Conservation (phyloP, 2,113 vertebrate species). For the Myiopsitta monachus region DNA sequence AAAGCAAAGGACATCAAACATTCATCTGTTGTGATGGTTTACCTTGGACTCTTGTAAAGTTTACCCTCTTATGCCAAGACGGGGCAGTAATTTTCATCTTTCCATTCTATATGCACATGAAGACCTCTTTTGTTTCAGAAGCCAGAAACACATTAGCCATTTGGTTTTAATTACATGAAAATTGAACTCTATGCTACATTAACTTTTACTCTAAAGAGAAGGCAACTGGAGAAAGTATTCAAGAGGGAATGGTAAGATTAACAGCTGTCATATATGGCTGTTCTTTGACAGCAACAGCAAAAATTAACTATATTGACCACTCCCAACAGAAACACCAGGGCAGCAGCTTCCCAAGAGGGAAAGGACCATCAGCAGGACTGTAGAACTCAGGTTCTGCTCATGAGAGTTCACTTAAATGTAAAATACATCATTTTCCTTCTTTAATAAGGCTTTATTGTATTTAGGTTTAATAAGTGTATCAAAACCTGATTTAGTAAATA, state of each 20-base stretch:
- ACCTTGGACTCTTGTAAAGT: not conserved
- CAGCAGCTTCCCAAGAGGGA: not conserved
- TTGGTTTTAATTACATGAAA: slow-evolving; percentile 20
- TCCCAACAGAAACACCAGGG: not conserved
- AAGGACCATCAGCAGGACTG: not conserved
- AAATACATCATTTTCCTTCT: not conserved
- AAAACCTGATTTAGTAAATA: not conserved
- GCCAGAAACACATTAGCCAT: not conserved
- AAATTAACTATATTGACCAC: not conserved
- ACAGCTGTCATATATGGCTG: not conserved
- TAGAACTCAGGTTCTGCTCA: not conserved
- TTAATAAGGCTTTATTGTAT: not conserved
- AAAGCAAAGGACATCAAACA: not conserved
- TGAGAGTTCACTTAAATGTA: not conserved
- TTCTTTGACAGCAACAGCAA: not conserved
- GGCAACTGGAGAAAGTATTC: not conserved
- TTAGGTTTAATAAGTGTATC: not conserved
- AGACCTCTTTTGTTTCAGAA: not conserved
- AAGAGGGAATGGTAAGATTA: not conserved
- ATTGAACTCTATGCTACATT: not conserved
- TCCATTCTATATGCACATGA: not conserved
- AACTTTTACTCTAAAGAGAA: not conserved
- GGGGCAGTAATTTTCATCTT: not conserved
- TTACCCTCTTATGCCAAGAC: not conserved
- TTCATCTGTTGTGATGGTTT: not conserved